Conservation (phyloP, 2,888 invertebrate species). For the Opisthograptis luteolata region DNA sequence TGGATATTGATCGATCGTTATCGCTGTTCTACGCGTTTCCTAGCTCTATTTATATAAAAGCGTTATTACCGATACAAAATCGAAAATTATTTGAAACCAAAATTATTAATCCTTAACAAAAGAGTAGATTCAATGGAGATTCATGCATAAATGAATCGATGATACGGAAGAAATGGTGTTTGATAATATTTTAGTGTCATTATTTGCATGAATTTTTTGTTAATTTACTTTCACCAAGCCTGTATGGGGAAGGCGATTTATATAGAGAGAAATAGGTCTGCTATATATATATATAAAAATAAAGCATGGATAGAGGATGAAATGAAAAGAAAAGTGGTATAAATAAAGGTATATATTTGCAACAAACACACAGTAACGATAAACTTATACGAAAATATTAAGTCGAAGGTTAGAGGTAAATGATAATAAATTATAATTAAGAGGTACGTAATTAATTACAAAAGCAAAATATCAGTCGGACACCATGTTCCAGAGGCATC, state of each 20-base stretch:
- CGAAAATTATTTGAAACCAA: slow-evolving; percentile 55
- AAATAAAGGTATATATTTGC: slow-evolving; percentile 84
- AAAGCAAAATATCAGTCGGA: slow-evolving; percentile 66
- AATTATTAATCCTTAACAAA: slow-evolving; percentile 58
- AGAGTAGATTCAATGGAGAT: slow-evolving; percentile 72
- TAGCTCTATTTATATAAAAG: slow-evolving; percentile 78
- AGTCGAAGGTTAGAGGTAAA: slow-evolving; percentile 52
- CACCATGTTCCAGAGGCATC: slow-evolving; percentile 45
- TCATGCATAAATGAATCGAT: slow-evolving; percentile 83
- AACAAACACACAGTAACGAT: slow-evolving; percentile 83
- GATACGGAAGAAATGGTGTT: slow-evolving; percentile 83
- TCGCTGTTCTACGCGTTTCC: slow-evolving; percentile 75
- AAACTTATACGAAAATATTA: slow-evolving; percentile 67
- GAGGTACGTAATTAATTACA: slow-evolving; percentile 60
- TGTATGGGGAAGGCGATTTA: slow-evolving; percentile 65
- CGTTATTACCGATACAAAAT: slow-evolving; percentile 69
- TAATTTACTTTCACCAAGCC: slow-evolving; percentile 77
- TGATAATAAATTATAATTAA: slow-evolving; percentile 69
- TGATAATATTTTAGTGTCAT: slow-evolving; percentile 66
- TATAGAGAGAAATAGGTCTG: slow-evolving; percentile 75
- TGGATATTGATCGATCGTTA: slow-evolving; percentile 62
- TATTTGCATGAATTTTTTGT: slow-evolving; percentile 68
- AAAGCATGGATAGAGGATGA: slow-evolving; percentile 81
- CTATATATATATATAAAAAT: slow-evolving; percentile 73
- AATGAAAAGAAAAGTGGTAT: slow-evolving; percentile 82